Conservation (phyloP, 2,113 vertebrate species). For the Pogona vitticeps region DNA sequence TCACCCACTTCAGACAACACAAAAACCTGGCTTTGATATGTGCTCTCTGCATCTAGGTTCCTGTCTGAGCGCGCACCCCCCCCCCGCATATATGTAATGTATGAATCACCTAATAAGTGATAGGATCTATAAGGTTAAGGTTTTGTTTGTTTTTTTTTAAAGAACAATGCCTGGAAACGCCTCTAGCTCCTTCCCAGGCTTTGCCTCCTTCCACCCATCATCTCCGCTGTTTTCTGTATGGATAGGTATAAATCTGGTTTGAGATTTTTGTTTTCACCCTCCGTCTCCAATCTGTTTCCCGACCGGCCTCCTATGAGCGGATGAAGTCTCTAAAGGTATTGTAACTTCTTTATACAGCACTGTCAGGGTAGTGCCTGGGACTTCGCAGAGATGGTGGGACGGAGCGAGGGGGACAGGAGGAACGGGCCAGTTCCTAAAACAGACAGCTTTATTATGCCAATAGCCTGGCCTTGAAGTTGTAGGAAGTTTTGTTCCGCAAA, state of each 20-base stretch:
- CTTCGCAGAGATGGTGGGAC: neutral
- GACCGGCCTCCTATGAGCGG: neutral
- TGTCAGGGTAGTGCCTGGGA: slow-evolving; percentile 6
- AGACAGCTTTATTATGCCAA: neutral
- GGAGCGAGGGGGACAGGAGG: neutral
- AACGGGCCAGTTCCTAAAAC: neutral
- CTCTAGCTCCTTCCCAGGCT: no score
- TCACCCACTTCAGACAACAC: neutral
- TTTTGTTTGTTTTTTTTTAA: no score
- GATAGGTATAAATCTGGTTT: neutral
- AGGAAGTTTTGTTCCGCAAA: neutral
- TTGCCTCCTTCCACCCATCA: neutral
- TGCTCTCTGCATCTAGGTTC: slow-evolving; percentile 56
- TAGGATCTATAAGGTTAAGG: neutral
- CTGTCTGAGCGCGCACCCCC: neutral
- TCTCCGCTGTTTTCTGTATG: neutral
- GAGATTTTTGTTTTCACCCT: neutral
- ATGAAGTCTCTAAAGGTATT: neutral
- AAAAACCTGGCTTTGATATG: slow-evolving; percentile 64
- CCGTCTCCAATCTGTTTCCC: neutral
- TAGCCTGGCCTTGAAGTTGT: neutral
- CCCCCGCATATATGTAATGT: slow-evolving; percentile 16
- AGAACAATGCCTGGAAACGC: neutral
- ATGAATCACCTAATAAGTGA: slow-evolving; percentile 62
- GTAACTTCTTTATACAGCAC: neutral